These are phyloP conservation scores for Ianthella basta DNA, from an alignment of 37 sponge, comb jelly and placozoan species.

Conservation along the genomic window DNA sequence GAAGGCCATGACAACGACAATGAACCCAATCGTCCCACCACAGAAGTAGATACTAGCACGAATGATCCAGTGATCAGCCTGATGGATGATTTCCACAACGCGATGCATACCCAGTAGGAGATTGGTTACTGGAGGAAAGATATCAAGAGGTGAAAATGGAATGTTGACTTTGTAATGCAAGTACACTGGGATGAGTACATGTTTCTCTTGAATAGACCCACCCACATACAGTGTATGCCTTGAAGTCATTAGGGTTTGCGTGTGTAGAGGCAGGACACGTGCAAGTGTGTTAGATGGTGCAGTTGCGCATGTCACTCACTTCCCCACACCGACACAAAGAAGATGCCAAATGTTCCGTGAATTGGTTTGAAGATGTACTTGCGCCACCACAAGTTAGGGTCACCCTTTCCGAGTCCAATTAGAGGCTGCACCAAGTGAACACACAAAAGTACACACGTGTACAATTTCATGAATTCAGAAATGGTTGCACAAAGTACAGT, in stretches of 20 bases:
- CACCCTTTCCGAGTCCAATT: slow-evolving; percentile 35
- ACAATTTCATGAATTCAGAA: neutral
- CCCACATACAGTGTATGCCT: too few species aligned
- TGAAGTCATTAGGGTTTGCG: too few species aligned
- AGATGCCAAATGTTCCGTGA: slow-evolving; percentile 61
- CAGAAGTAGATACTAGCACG: slow-evolving; percentile 14
- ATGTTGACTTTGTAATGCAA: neutral
- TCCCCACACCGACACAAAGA: slow-evolving; percentile 20
- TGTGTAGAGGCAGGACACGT: too few species aligned
- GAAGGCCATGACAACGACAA: neutral
- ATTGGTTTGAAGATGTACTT: slow-evolving; percentile 51
- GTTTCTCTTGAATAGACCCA: too few species aligned
- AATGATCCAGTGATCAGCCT: slow-evolving; percentile 1
- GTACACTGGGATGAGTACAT: neutral
- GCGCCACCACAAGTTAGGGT: slow-evolving; percentile 50
- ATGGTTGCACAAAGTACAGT: neutral
- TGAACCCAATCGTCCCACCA: slow-evolving; percentile 17
- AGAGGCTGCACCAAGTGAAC: neutral
- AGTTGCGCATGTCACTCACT: neutral
- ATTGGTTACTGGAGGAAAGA: slow-evolving; percentile 11
- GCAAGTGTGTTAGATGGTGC: too few species aligned
- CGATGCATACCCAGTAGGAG: slow-evolving; percentile 23
- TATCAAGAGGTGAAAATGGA: neutral
- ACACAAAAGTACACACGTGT: neutral
- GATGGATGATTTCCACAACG: neutral